These are phyloP conservation scores for Varecia variegata DNA, from an alignment of 2,797 vertebrate genomes.

Conservation along the genomic window DNA sequence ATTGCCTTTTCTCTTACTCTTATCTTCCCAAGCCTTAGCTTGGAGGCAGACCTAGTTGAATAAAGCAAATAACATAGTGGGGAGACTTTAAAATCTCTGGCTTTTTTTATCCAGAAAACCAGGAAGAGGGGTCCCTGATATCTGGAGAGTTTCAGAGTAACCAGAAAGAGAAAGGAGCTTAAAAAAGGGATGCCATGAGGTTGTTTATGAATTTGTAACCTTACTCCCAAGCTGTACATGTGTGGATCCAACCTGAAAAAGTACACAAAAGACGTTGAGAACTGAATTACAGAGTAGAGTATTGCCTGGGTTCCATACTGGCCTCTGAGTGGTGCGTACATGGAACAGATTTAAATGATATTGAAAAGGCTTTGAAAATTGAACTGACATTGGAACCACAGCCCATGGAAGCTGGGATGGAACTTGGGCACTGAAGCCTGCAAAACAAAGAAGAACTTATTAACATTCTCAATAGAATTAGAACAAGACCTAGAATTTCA, in stretches of 20 bases:
- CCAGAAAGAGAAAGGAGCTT: not conserved
- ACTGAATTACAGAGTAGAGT: not conserved
- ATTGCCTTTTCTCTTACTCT: not conserved
- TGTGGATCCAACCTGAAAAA: not conserved
- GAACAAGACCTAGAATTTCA: not conserved
- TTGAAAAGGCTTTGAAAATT: not conserved
- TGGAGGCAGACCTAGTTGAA: not conserved
- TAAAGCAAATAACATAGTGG: not conserved
- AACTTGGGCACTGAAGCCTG: not conserved
- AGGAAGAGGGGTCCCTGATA: not conserved
- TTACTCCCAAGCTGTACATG: not conserved
- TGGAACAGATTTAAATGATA: not conserved
- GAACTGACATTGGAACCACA: not conserved
- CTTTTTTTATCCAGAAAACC: not conserved
- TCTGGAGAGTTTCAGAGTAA: not conserved
- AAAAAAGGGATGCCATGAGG: not conserved
- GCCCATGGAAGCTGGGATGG: not conserved
- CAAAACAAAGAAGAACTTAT: not conserved
- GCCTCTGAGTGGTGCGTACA: not conserved
- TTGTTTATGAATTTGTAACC: not conserved
- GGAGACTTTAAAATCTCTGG: not conserved
- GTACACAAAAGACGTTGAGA: not conserved
- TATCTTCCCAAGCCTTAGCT: not conserved
- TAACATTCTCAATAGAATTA: not conserved
- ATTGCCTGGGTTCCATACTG: not conserved